These are phyloP conservation scores for Sussaba pulchella DNA, from an alignment of 2,888 invertebrate genomes.

Conservation along the genomic window DNA sequence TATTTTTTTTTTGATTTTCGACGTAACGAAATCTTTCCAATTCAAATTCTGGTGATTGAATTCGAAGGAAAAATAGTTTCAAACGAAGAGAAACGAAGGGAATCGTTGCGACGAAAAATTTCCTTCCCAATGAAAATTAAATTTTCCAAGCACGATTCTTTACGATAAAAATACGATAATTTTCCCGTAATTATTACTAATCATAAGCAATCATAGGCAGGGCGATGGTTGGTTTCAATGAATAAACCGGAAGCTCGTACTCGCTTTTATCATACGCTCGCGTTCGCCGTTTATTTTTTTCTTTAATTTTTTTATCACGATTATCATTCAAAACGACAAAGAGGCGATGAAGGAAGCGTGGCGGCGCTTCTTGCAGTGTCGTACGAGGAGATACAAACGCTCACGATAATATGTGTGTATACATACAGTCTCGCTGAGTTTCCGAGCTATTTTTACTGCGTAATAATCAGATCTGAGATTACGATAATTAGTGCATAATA, in stretches of 20 bases:
- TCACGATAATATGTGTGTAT: background rate
- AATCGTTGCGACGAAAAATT: background rate
- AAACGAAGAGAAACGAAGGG: background rate
- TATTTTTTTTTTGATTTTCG: no score
- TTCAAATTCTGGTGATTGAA: no score
- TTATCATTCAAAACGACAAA: conserved; percentile 71
- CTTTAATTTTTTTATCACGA: conserved; percentile 53
- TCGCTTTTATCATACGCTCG: conserved; percentile 46
- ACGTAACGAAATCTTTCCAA: no score
- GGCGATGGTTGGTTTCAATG: conserved; percentile 9
- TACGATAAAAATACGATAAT: conserved; percentile 37
- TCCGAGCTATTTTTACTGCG: conserved; percentile 64
- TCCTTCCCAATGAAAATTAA: background rate
- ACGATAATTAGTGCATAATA: conserved; percentile 76
- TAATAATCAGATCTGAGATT: conserved; percentile 74
- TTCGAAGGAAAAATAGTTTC: background rate
- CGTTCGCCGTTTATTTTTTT: conserved; percentile 15
- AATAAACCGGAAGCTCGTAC: conserved; percentile 62
- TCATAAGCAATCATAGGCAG: conserved; percentile 32
- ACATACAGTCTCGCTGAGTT: conserved; percentile 2
- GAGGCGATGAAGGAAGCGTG: conserved; percentile 70
- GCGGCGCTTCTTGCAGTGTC: conserved; percentile 58
- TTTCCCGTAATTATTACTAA: conserved; percentile 44
- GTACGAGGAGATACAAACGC: background rate
- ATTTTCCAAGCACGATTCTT: conserved; percentile 10